A percentile compares a stretch with the other conserved stretches of the same genome.
phyloP scores from a whole-genome alignment of 2,797 vertebrate genomes.

The Hydrophis major region DNA sequence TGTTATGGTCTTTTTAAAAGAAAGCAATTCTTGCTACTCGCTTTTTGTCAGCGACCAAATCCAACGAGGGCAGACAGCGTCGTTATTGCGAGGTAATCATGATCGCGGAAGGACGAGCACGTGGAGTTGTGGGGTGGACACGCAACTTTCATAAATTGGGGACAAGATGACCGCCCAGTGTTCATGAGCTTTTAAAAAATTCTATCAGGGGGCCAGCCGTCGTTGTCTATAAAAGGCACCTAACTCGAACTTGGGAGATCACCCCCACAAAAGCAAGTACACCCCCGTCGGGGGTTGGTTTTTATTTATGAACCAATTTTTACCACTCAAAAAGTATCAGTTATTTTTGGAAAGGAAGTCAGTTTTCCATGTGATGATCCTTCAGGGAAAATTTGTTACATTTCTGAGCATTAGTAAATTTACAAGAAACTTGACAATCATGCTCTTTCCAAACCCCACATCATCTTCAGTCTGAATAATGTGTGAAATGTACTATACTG shows the following conservation, averaged over 20 bases:
- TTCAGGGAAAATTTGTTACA: not conserved
- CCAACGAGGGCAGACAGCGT: not conserved
- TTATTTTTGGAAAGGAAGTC: not conserved
- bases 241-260: not conserved
- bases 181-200: not conserved
- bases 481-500: not conserved
- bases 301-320: not conserved
- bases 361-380: not conserved
- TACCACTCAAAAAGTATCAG: not conserved
- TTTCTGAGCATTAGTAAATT: not conserved
- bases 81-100: not conserved
- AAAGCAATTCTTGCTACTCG: not conserved
- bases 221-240: not conserved
- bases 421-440: not conserved
- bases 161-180: not conserved
- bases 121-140: accelerated
- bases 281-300: not conserved
- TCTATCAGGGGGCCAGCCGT: not conserved
- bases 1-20: not conserved
- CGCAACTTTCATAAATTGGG: not conserved
- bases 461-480: not conserved
- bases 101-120: not conserved
- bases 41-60: not conserved
- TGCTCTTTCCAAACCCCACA: not conserved
- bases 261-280: not conserved